These are phyloP conservation scores for Emydocephalus ijimae DNA, from an alignment of 2,113 vertebrate species.

Conservation along the genomic window DNA sequence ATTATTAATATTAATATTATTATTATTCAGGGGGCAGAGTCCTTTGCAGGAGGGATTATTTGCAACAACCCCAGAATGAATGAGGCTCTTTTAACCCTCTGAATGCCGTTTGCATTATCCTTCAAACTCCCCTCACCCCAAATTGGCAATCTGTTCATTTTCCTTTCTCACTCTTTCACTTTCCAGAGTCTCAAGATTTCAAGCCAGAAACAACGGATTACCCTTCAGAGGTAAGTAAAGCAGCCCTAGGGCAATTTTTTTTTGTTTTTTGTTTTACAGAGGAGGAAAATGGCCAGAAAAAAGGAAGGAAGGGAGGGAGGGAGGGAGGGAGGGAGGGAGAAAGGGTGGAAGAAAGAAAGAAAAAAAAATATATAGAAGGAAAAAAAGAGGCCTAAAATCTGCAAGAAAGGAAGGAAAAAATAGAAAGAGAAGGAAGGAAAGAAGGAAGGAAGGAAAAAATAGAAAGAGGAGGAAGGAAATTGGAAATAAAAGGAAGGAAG, in stretches of 20 bases:
- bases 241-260: neutral
- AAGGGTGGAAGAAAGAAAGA: no score
- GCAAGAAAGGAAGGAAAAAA: no score
- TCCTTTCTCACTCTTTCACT: neutral
- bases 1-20: no score
- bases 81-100: neutral
- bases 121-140: no score
- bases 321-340: neutral
- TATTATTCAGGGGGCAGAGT: no score
- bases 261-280: neutral
- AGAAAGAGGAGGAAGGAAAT: no score
- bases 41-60: neutral
- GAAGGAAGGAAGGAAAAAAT: no score
- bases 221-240: neutral
- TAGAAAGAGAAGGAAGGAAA: no score
- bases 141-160: neutral
- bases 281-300: neutral
- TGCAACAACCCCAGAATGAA: neutral
- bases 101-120: neutral
- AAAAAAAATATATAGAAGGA: no score
- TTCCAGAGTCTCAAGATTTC: neutral
- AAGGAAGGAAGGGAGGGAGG: neutral
- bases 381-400: no score
- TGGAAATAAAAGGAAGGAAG: no score
- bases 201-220: neutral